Base-by-base conservation (phyloP, 2,797 vertebrate genomes). In the Triplophysa bombifrons region DNA sequence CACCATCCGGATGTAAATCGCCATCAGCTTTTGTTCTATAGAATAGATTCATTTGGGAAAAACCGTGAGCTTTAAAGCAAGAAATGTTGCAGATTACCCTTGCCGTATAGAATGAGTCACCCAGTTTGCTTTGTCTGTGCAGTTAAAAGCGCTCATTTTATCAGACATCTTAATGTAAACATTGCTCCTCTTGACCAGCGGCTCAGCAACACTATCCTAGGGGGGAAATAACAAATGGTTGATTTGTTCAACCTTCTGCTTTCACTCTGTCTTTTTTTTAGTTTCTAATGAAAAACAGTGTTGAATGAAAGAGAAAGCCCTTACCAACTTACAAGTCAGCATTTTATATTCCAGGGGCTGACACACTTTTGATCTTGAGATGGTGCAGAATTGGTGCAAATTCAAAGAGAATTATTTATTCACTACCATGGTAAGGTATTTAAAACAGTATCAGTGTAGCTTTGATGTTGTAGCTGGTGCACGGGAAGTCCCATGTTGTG, bases 401-500 rank as follows among this genome's bases (percentile, higher is more conserved):
- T 87, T 91, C 87, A 92, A 91, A 86, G 74, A 66, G 91, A 92
- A 92, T 92, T 91, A 91, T 92, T 92, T 89, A 92, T 91, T 80
- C 80, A 58, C 72, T 69, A 78, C 77, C 80, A 86, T 81, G 81
- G 81, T 65, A 56, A 75, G 82, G 73, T 84, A 55, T 86, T 89
- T 86, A 85, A 83, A 82, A 81, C 80, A 78, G 85, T 72, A 72
- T 38, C 25, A 34, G 66, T 55, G 41, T 72, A 2, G 78, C 89
- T 92, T 90, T 92, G 88, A 91, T 89, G 88, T 87, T 76, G 41
- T 41, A 67, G 79, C 77, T 74, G 14, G 63, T 53, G 83, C 67
- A 84, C 74, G 66, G 84, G 66, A 81, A 80, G 48, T 89, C 90
- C 89, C 72, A 85, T 87, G 81, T 86, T 17, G 80, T 88, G 88